These are phyloP conservation scores for Disparrhopalites patrizii DNA, from an alignment of 2,888 invertebrate species.

Conservation along the genomic window DNA sequence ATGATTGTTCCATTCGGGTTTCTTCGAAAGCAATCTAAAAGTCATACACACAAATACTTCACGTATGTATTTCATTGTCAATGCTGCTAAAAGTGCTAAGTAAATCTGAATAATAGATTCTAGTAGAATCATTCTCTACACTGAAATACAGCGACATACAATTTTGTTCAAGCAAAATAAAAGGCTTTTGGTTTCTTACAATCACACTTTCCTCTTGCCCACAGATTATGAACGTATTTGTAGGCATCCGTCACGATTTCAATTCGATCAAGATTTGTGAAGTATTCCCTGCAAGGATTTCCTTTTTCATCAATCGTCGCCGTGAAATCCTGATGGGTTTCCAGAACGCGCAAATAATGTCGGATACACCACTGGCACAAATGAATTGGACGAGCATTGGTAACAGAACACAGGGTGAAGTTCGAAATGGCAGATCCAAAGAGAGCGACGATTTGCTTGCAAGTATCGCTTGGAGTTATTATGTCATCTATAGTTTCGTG, in stretches of 20 bases:
- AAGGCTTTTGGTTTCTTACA: constrained; percentile 53
- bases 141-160: too few relatives aligned
- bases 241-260: constrained; percentile 61
- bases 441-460: constrained; percentile 45
- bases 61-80: neutral
- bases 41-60: constrained; percentile 10
- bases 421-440: constrained; percentile 60
- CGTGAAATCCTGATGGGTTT: constrained; percentile 54
- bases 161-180: too few relatives aligned
- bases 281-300: constrained; percentile 57
- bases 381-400: constrained; percentile 60
- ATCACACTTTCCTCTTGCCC: constrained; percentile 63
- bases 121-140: neutral
- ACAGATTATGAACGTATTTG: constrained; percentile 57
- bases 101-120: too few relatives aligned
- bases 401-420: constrained; percentile 61
- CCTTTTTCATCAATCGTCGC: constrained; percentile 39
- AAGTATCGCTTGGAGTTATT: constrained; percentile 41
- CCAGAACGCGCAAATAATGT: constrained; percentile 56
- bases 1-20: constrained; percentile 54
- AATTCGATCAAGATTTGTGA: constrained; percentile 61
- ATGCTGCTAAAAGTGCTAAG: neutral
- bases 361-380: constrained; percentile 61
- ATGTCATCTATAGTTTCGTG: constrained; percentile 36
- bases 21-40: constrained; percentile 59